Percentiles rank a stretch among this genome's conserved stretches.
Conservation (phyloP, 2,797 vertebrate genomes). For the Lacerta viridis region DNA sequence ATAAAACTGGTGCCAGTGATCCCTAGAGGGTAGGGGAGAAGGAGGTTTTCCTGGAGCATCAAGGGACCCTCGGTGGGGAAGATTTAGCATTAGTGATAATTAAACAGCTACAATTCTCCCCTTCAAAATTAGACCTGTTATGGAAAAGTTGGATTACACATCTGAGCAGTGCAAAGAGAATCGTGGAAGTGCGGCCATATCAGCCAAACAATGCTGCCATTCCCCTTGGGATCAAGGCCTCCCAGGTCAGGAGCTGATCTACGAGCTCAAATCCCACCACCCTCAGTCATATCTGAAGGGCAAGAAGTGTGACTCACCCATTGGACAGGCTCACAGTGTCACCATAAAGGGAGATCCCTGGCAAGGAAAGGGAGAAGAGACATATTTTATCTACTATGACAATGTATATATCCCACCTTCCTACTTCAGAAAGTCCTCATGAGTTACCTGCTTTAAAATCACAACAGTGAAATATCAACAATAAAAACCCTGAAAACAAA, state of each 20-base stretch:
- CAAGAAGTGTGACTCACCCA: constrained; percentile 55
- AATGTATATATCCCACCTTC: not conserved
- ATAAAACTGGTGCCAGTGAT: not conserved
- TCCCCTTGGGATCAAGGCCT: not conserved
- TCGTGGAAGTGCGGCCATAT: not conserved
- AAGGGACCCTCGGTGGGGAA: not conserved
- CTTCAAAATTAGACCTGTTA: not conserved
- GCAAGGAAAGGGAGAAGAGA: not conserved
- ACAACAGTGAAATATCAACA: not conserved
- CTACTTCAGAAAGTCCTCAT: not conserved
- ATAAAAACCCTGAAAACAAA: not conserved
- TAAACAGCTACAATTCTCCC: not conserved
- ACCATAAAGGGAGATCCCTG: constrained; percentile 56
- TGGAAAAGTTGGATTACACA: constrained; percentile 6
- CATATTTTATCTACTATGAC: not conserved
- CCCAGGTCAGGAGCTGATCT: not conserved
- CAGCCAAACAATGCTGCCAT: too few species aligned
- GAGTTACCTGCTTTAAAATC: not conserved
- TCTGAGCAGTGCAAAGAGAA: not conserved
- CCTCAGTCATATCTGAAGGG: not conserved
- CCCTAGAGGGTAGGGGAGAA: not conserved
- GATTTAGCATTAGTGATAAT: not conserved
- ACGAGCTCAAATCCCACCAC: not conserved
- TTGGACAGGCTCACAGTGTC: constrained; percentile 48
- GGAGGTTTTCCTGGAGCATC: not conserved